Evolutionary conservation across 2,888 invertebrate species (phyloP).

Genomic region (Malthinus flaveolus): DNA sequence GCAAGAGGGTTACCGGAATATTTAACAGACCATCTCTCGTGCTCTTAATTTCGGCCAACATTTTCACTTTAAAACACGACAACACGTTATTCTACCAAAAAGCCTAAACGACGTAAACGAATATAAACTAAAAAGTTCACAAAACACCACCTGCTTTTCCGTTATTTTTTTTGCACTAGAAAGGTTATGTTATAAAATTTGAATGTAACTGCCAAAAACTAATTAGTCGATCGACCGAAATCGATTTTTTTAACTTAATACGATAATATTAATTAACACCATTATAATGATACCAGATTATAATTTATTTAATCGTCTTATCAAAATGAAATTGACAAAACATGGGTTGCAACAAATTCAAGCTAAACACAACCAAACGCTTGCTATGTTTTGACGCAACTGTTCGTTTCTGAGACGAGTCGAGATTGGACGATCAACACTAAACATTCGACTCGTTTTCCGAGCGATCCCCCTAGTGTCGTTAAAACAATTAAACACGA

Average conservation of each 20-base stretch:
- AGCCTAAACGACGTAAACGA: neutral
- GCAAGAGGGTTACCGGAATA: constrained; percentile 69
- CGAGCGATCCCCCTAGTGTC: too few relatives aligned
- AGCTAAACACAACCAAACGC: constrained; percentile 43
- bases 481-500: too few relatives aligned
- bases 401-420: constrained; percentile 19
- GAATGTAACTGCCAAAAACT: neutral
- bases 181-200: constrained; percentile 5
- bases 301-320: constrained; percentile 1
- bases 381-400: constrained; percentile 50
- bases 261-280: constrained; percentile 10
- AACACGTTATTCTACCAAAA: neutral
- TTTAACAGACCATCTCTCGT: constrained; percentile 73
- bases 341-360: constrained; percentile 47
- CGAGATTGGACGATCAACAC: too few relatives aligned
- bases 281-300: neutral
- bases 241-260: neutral
- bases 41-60: constrained; percentile 61
- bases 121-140: neutral
- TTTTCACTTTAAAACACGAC: constrained; percentile 43
- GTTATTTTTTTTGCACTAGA: neutral
- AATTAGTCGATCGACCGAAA: too few relatives aligned
- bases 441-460: too few relatives aligned
- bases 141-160: constrained; percentile 13
- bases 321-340: constrained; percentile 27